Evolutionary conservation across 1,140 invertebrate species (phyloP), one percentile per base, ranked within the genome.

Genomic region (Bombus picipes): DNA sequence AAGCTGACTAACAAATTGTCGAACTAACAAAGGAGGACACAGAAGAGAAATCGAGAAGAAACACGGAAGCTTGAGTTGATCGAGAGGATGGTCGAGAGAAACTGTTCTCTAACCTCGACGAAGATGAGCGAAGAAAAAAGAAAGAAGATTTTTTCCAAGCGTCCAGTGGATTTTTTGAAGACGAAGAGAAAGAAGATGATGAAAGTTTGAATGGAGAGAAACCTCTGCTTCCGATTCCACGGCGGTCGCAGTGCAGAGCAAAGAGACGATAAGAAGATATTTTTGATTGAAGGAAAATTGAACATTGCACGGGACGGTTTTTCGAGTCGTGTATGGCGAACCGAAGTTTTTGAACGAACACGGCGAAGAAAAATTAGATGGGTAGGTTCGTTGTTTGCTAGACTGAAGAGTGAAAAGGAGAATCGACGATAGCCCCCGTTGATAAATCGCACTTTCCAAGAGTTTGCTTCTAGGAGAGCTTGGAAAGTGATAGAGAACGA

Each of bases 1-100:
- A 94, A 94, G 94, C 94, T 92, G 89, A 85, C 76, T 57, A 71
- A 68, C 34, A 10, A 66, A 6, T n/a, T 53, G 25, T 18, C 73
- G 25, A 87, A 79, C 68, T 59, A 85, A 73, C 74, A 87, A 62
- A n/a, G 32, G 25, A 34, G 72, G 39, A 59, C 65, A 22, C 22
- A 43, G 43, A 53, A 43, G 43, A 72, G n/a, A 12, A 15, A 53
- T 8, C 0, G 47, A 15, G 4, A 25, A n/a, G 28, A 25, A 34
- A 37, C 1, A 5, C 13, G 25, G 15, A 37, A 53, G 47, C 6
- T 53, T 53, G 18, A 53, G 25, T 5, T 28, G 15, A 66, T 41
- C 4, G 37, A 32, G 39, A 39, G 39, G 6, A 62, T 71, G 32
- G 43, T 87, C 72, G 53, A 70, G 43, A 66, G 37, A 10, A 66